phyloP scores from a whole-genome alignment of 2,113 vertebrate genomes.

The Myrmophylax atrothorax region DNA sequence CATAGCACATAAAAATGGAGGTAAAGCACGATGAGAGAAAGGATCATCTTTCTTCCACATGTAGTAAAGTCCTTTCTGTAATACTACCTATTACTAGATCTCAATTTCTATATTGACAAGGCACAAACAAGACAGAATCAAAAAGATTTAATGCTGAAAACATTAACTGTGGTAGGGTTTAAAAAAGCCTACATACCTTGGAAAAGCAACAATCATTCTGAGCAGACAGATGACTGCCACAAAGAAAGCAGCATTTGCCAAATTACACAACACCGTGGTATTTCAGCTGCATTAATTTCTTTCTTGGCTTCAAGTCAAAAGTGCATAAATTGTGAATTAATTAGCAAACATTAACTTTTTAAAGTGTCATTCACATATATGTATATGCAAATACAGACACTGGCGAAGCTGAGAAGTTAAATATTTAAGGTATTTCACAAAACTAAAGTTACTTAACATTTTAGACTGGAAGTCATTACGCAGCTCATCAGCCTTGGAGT shows the following conservation, averaged over 20 bases:
- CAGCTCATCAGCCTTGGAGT: background rate
- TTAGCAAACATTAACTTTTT: slow-evolving; percentile 70
- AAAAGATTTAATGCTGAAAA: background rate
- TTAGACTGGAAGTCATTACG: background rate
- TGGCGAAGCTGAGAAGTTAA: background rate
- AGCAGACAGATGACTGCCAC: background rate
- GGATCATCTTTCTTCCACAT: background rate
- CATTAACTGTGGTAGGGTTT: background rate
- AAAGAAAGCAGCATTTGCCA: background rate
- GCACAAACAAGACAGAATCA: background rate
- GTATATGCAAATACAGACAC: slow-evolving; percentile 22
- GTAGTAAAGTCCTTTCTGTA: background rate
- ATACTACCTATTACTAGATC: background rate
- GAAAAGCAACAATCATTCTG: background rate
- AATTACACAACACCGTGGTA: background rate
- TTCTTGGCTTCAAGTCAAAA: background rate
- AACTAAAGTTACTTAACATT: background rate
- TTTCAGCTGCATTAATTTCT: slow-evolving; percentile 36
- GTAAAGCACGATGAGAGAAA: background rate
- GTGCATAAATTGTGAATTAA: slow-evolving; percentile 43
- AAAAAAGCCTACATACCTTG: background rate
- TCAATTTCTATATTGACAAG: background rate
- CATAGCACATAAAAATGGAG: background rate
- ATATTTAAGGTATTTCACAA: background rate
- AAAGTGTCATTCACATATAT: slow-evolving; percentile 16